phyloP scores from a whole-genome alignment of 2,888 invertebrate genomes.

The Orgyia antiqua region DNA sequence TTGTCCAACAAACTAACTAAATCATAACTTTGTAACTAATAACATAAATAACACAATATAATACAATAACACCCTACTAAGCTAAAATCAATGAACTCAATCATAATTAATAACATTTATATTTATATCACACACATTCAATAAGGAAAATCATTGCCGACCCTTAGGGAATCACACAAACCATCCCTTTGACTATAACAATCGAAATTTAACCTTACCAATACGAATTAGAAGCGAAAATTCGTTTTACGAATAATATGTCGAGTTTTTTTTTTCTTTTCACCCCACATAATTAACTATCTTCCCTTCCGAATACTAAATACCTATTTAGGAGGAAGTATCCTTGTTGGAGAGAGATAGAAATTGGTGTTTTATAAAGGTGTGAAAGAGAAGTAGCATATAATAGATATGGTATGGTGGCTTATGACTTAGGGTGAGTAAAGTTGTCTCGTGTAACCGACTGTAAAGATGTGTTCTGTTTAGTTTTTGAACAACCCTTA shows the following conservation, averaged over 20 bases:
- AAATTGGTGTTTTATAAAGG: slow-evolving; percentile 15
- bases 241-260: slow-evolving; percentile 10
- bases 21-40: too few species aligned
- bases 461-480: slow-evolving; percentile 62
- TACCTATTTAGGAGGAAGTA: slow-evolving; percentile 72
- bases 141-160: slow-evolving; percentile 40
- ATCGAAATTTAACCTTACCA: slow-evolving; percentile 23
- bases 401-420: slow-evolving; percentile 47
- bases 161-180: slow-evolving; percentile 7
- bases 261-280: slow-evolving; percentile 56
- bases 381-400: slow-evolving; percentile 39
- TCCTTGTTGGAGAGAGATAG: slow-evolving; percentile 37
- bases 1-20: too few species aligned
- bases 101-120: slow-evolving; percentile 47
- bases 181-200: slow-evolving; percentile 5
- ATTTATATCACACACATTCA: slow-evolving; percentile 50
- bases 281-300: slow-evolving; percentile 72
- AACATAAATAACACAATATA: too few species aligned
- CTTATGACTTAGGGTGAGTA: slow-evolving; percentile 48
- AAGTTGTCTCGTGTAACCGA: slow-evolving; percentile 43
- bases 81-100: slow-evolving; percentile 40
- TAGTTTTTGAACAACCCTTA: slow-evolving; percentile 38
- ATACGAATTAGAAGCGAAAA: slow-evolving; percentile 7
- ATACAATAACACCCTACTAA: slow-evolving; percentile 4
- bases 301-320: slow-evolving; percentile 76